Conservation (phyloP, 1,140 invertebrate species). For the Vanessa tameamea region DNA sequence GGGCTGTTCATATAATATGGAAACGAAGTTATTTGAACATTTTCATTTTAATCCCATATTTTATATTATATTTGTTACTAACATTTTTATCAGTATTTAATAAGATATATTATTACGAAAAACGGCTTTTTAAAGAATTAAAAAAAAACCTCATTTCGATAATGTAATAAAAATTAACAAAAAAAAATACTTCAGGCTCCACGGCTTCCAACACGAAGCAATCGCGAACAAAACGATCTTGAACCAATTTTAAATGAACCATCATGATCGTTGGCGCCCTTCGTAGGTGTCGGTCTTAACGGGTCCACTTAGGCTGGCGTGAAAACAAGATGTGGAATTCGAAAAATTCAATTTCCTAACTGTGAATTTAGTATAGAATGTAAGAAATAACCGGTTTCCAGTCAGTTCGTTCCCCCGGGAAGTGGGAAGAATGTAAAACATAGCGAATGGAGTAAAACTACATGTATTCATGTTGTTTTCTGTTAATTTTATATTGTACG, state of each 20-base stretch:
- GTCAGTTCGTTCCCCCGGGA: slow-evolving; percentile 54
- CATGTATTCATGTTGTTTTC: slow-evolving; percentile 47
- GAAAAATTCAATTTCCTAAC: slow-evolving; percentile 75
- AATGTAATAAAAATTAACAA: slow-evolving; percentile 13
- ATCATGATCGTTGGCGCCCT: slow-evolving; percentile 29
- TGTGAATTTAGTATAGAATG: slow-evolving; percentile 71
- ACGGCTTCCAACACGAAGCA: slow-evolving; percentile 33
- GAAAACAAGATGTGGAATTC: slow-evolving; percentile 58
- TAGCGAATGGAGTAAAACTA: slow-evolving; percentile 60
- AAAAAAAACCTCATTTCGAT: background rate
- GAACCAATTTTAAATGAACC: slow-evolving; percentile 41
- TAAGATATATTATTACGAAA: too few species aligned
- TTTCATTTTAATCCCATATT: too few species aligned
- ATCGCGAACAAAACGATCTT: slow-evolving; percentile 46
- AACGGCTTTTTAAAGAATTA: background rate
- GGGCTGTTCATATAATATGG: too few species aligned
- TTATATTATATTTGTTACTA: too few species aligned
- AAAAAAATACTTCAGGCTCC: slow-evolving; percentile 41
- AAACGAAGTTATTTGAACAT: too few species aligned
- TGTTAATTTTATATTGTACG: slow-evolving; percentile 34
- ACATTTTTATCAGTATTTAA: too few species aligned
- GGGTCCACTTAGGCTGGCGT: slow-evolving; percentile 46
- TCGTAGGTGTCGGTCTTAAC: slow-evolving; percentile 22
- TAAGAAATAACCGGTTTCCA: slow-evolving; percentile 67
- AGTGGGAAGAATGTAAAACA: slow-evolving; percentile 68